These are phyloP conservation scores for Aproaerema taeniolella DNA, from an alignment of 2,888 invertebrate genomes.

Conservation along the genomic window DNA sequence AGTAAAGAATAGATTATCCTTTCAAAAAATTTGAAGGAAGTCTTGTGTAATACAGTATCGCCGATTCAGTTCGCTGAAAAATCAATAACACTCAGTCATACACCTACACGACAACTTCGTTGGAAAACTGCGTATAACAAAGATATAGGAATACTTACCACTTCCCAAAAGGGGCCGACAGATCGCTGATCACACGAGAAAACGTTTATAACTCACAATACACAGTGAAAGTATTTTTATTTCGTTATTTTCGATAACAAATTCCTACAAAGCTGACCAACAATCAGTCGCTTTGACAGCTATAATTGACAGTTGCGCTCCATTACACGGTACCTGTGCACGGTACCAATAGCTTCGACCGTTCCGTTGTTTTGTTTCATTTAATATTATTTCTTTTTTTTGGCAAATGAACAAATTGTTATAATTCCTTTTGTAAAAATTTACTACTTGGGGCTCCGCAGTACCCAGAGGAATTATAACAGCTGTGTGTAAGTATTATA, in stretches of 20 bases:
- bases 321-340: too few species aligned
- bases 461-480: too few species aligned
- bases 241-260: slow-evolving; percentile 43
- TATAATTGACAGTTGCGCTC: slow-evolving; percentile 18
- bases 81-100: slow-evolving; percentile 39
- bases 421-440: too few species aligned
- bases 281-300: slow-evolving; percentile 35
- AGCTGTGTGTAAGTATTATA: too few species aligned
- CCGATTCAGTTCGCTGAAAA: slow-evolving; percentile 28
- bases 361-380: too few species aligned
- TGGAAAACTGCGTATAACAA: slow-evolving; percentile 22
- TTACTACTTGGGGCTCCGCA: too few species aligned
- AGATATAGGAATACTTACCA: slow-evolving; percentile 34
- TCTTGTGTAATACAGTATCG: slow-evolving; percentile 14
- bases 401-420: too few species aligned
- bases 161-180: slow-evolving; percentile 25
- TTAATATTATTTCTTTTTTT: too few species aligned
- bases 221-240: slow-evolving; percentile 33
- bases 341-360: too few species aligned
- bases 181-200: slow-evolving; percentile 23
- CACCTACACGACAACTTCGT: slow-evolving; percentile 21
- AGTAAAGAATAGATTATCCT: slow-evolving; percentile 7
- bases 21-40: slow-evolving; percentile 11
- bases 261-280: slow-evolving; percentile 32
- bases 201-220: slow-evolving; percentile 23